A percentile compares a stretch with the other conserved stretches of the same genome.
phyloP scores from a whole-genome alignment of 2,113 vertebrate species.

The Leptosomus discolor region DNA sequence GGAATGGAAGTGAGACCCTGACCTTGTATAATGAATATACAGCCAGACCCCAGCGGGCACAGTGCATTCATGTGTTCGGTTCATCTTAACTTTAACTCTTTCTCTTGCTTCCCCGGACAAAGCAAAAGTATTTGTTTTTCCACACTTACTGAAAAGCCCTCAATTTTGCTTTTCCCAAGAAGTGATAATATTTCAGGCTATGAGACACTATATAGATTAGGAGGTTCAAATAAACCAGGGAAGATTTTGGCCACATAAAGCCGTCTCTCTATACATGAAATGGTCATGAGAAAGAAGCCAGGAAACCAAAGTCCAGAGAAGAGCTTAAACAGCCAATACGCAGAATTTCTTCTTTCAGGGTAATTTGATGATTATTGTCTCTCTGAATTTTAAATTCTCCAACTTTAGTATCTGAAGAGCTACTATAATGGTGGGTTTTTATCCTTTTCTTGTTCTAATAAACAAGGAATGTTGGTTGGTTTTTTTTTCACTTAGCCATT shows the following conservation, averaged over 20 bases:
- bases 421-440: rapidly evolving
- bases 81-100: slow-evolving; percentile 32
- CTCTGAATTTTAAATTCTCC: neutral
- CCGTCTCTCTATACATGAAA: neutral
- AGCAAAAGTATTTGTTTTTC: neutral
- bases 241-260: neutral
- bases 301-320: neutral
- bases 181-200: neutral
- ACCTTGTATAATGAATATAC: slow-evolving; percentile 66
- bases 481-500: neutral
- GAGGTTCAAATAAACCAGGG: neutral
- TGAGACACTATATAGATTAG: neutral
- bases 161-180: neutral
- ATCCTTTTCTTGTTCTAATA: neutral
- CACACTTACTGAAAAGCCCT: neutral
- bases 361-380: neutral
- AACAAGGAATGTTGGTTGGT: rapidly evolving
- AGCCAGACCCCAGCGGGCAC: neutral
- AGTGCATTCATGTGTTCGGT: slow-evolving; percentile 11
- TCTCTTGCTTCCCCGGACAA: neutral
- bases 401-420: neutral
- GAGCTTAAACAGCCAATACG: neutral
- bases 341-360: neutral
- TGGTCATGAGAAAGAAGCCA: neutral
- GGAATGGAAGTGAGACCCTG: slow-evolving; percentile 48